Evolutionary conservation across 2,888 invertebrate genomes (phyloP).

Genomic region (Calliphora vomitoria): DNA sequence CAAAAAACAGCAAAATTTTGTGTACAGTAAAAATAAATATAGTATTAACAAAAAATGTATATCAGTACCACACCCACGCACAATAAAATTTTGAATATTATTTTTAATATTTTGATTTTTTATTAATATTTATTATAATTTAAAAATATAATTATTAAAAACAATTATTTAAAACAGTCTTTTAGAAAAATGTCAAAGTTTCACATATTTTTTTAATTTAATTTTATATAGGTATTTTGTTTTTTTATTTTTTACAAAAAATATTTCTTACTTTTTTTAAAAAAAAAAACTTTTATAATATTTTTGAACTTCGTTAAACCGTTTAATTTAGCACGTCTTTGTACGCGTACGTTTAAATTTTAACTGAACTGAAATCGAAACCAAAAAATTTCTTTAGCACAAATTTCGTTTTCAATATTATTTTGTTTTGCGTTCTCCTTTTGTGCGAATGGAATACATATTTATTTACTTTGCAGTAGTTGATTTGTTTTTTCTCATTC

Average conservation of each 20-base stretch:
- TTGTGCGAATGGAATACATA: neutral
- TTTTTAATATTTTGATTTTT: slow-evolving; percentile 11
- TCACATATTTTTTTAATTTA: neutral
- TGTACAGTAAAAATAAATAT: neutral
- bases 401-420: slow-evolving; percentile 61
- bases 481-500: slow-evolving; percentile 2
- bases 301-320: slow-evolving; percentile 46
- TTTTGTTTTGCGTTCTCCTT: slow-evolving; percentile 56
- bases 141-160: neutral
- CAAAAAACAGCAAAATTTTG: too few species aligned
- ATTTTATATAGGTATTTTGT: neutral
- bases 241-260: slow-evolving; percentile 24
- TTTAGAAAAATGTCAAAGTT: neutral
- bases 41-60: slow-evolving; percentile 27
- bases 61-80: slow-evolving; percentile 71
- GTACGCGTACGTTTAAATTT: slow-evolving; percentile 80
- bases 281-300: slow-evolving; percentile 6
- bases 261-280: slow-evolving; percentile 59
- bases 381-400: slow-evolving; percentile 61
- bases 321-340: slow-evolving; percentile 75
- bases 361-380: slow-evolving; percentile 80
- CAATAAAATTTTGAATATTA: slow-evolving; percentile 1
- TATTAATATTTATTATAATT: neutral
- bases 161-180: neutral
- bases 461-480: neutral